Conservation (phyloP, 2,797 vertebrate species). For the Galaxias olidus region DNA sequence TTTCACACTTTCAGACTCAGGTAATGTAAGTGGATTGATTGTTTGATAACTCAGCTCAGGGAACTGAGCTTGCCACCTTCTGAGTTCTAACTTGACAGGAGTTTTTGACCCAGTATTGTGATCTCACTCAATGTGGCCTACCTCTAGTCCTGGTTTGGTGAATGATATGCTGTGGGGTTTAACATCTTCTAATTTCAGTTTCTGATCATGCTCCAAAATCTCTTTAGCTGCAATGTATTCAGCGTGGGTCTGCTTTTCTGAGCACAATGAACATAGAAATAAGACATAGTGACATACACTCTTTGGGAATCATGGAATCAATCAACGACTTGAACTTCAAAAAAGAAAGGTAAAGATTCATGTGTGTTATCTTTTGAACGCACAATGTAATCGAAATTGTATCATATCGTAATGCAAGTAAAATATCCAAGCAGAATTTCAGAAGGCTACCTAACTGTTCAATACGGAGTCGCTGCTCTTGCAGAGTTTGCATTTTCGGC, state of each 20-base stretch:
- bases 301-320: background rate
- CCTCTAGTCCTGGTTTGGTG: constrained; percentile 14
- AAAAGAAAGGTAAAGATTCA: background rate
- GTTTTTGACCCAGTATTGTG: background rate
- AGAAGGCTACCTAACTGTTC: background rate
- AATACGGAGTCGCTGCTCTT: constrained; percentile 7
- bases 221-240: constrained; percentile 12
- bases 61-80: background rate
- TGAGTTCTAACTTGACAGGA: background rate
- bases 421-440: background rate
- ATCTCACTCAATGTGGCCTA: background rate
- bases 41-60: too few relatives aligned
- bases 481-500: background rate
- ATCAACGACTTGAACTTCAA: background rate
- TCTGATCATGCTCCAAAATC: constrained; percentile 9
- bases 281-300: background rate
- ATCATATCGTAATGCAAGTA: background rate
- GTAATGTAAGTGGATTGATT: too few relatives aligned
- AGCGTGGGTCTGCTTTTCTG: constrained; percentile 12
- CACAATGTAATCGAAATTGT: background rate
- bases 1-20: too few relatives aligned
- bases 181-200: background rate
- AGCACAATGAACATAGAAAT: background rate
- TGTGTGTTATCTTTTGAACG: background rate
- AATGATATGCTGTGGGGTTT: background rate